Evolutionary conservation across 2,797 vertebrate genomes (phyloP).

Genomic region (Crypturellus tataupa): DNA sequence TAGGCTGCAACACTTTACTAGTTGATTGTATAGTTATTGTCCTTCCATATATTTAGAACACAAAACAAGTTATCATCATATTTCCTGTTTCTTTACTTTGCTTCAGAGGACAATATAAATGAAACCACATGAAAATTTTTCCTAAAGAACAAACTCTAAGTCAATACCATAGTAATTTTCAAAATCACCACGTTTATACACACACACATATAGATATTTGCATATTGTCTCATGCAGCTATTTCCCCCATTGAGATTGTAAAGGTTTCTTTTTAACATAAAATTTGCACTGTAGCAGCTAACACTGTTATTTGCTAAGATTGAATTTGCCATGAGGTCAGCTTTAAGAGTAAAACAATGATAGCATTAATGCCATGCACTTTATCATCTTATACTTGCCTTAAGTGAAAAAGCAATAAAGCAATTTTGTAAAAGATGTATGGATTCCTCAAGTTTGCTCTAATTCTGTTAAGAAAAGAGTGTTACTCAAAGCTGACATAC

Average conservation of each 20-base stretch:
- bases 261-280: not conserved
- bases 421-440: not conserved
- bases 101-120: not conserved
- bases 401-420: not conserved
- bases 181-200: not conserved
- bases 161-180: not conserved
- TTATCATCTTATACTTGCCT: not conserved
- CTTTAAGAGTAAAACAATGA: not conserved
- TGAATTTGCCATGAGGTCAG: not conserved
- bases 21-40: not conserved
- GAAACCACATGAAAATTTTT: not conserved
- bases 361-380: not conserved
- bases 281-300: not conserved
- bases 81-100: not conserved
- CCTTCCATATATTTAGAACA: not conserved
- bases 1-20: not conserved
- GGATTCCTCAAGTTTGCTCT: not conserved
- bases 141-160: not conserved
- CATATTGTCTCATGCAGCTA: not conserved
- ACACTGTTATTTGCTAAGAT: not conserved
- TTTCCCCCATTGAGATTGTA: not conserved
- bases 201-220: not conserved
- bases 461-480: not conserved
- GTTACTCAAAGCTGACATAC: not conserved
- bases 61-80: not conserved